Evolutionary conservation across 1,140 invertebrate genomes (phyloP).

Genomic region (Heliconius himera): DNA sequence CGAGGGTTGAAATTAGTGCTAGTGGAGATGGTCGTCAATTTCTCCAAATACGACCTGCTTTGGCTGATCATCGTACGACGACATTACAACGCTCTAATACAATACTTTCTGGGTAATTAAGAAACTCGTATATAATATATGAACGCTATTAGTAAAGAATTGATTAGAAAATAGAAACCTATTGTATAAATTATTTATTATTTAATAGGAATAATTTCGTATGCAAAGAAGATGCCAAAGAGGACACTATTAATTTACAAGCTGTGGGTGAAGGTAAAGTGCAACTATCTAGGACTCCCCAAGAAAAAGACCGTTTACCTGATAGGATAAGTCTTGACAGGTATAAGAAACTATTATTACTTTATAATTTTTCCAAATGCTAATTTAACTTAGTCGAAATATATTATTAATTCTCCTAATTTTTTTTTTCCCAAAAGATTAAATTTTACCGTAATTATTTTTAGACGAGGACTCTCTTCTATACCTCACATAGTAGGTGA

Average conservation of each 20-base stretch:
- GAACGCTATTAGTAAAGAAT: neutral
- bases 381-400: neutral
- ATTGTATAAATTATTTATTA: neutral
- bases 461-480: constrained; percentile 86
- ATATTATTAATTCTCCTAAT: neutral
- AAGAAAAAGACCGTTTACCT: constrained; percentile 88
- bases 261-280: constrained; percentile 82
- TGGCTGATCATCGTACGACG: constrained; percentile 63
- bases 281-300: constrained; percentile 84
- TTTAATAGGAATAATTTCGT: constrained; percentile 57
- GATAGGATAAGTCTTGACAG: constrained; percentile 90
- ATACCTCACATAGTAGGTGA: constrained; percentile 92
- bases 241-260: constrained; percentile 66
- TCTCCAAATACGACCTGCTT: constrained; percentile 76
- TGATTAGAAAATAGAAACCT: neutral
- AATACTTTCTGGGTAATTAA: constrained; percentile 57
- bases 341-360: constrained; percentile 44
- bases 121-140: neutral
- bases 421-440: neutral
- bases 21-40: constrained; percentile 71
- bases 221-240: constrained; percentile 64
- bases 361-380: neutral
- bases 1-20: constrained; percentile 55
- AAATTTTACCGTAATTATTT: constrained; percentile 35
- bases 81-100: constrained; percentile 64